phyloP scores from a whole-genome alignment of 2,797 vertebrate genomes.

The Sciurus vulgaris region DNA sequence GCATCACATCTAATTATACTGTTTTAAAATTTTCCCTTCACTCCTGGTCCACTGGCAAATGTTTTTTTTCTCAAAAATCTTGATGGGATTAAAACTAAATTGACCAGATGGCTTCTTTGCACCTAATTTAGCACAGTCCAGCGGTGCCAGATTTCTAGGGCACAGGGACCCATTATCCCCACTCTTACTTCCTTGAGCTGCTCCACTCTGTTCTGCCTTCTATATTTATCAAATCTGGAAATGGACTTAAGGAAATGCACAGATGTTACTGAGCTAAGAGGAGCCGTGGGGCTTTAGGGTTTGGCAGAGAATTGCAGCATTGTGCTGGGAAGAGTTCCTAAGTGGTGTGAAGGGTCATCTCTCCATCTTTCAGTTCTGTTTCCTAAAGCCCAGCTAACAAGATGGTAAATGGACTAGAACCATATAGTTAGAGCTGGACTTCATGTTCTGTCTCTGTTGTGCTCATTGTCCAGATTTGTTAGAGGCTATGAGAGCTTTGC shows the following conservation, averaged over 20 bases:
- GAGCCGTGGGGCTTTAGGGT: constrained; percentile 56
- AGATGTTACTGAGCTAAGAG: constrained; percentile 72
- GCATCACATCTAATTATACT: constrained; percentile 22
- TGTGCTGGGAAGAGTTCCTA: constrained; percentile 49
- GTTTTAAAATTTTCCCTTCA: constrained; percentile 72
- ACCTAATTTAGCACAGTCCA: constrained; percentile 61
- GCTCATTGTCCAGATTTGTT: constrained; percentile 22
- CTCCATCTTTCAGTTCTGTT: constrained; percentile 3
- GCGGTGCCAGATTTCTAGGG: constrained; percentile 77
- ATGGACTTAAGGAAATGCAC: constrained; percentile 68
- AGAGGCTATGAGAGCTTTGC: not conserved
- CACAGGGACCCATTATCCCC: constrained; percentile 69
- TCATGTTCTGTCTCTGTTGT: not conserved
- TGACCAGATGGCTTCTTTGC: constrained; percentile 72
- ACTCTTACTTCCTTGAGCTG: constrained; percentile 63
- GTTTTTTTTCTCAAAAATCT: constrained; percentile 49
- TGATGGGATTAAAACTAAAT: constrained; percentile 74
- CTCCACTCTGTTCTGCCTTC: constrained; percentile 69
- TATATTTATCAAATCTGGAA: constrained; percentile 76
- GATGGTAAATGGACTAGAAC: not conserved
- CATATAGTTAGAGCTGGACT: not conserved
- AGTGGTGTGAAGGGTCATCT: not conserved
- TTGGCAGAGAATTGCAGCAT: constrained; percentile 36
- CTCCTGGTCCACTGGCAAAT: constrained; percentile 24
- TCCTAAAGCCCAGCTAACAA: constrained; percentile 48